A percentile compares a stretch with the other conserved stretches of the same genome.
Evolutionary conservation across 2,888 invertebrate genomes (phyloP).

Genomic region (Lycocerus yunnanus): DNA sequence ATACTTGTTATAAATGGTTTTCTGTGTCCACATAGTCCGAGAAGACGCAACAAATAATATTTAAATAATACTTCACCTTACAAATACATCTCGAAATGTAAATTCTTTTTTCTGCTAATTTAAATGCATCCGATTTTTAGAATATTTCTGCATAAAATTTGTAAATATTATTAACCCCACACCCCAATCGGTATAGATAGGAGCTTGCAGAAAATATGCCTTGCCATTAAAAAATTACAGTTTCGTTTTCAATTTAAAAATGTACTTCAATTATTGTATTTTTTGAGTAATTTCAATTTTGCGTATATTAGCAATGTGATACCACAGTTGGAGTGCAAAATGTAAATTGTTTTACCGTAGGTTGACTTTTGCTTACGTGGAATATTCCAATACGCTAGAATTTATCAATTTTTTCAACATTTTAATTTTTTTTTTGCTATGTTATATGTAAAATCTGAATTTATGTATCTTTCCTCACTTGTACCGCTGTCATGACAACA

Average conservation of each 20-base stretch:
- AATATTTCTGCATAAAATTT: neutral
- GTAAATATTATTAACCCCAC: neutral
- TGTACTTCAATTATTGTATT: neutral
- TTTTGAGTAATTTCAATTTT: conserved; percentile 16
- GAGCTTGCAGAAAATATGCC: neutral
- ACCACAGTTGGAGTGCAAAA: conserved; percentile 5
- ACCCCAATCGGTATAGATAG: neutral
- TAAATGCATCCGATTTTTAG: neutral
- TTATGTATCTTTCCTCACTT: conserved; percentile 32
- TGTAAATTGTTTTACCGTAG: conserved; percentile 4
- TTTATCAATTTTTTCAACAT: conserved; percentile 30
- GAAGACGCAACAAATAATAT: too few species aligned
- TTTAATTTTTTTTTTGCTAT: conserved; percentile 21
- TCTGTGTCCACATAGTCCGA: too few species aligned
- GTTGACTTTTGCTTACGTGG: conserved; percentile 25
- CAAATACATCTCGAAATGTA: neutral
- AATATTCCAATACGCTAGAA: conserved; percentile 14
- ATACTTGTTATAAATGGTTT: too few species aligned
- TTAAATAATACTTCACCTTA: neutral
- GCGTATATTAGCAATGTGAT: conserved; percentile 12
- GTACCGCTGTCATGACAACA: conserved; percentile 41
- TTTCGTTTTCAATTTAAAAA: neutral
- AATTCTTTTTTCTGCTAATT: neutral
- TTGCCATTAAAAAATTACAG: neutral
- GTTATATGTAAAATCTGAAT: conserved; percentile 24